phyloP scores from a whole-genome alignment of 1,140 invertebrate species.

The Pygmarrhopalites habei region DNA sequence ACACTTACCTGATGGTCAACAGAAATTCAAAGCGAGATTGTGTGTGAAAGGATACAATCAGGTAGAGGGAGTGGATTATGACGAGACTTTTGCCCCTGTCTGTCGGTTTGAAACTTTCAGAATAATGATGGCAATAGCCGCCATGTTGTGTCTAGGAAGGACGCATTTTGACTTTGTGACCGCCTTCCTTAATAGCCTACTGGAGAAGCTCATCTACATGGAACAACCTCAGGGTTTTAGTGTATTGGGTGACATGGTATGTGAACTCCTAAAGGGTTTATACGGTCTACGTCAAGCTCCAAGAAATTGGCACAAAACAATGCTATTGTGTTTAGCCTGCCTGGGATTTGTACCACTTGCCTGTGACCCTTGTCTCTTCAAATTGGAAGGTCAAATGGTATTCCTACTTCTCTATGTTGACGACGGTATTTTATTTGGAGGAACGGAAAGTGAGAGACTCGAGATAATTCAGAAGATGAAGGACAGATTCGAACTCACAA shows the following conservation, averaged over 20 bases:
- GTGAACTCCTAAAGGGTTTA: conserved; percentile 37
- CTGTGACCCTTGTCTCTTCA: conserved; percentile 39
- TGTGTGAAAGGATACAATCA: conserved; percentile 40
- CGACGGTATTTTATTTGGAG: conserved; percentile 43
- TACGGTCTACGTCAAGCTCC: conserved; percentile 43
- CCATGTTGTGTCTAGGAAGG: conserved; percentile 40
- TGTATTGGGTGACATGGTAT: conserved; percentile 25
- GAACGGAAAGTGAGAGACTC: conserved; percentile 29
- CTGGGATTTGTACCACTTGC: conserved; percentile 31
- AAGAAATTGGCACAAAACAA: conserved; percentile 42
- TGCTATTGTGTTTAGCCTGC: conserved; percentile 28
- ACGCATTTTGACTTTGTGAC: conserved; percentile 43
- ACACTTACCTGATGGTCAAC: not conserved
- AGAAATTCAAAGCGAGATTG: conserved; percentile 34
- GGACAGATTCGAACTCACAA: conserved; percentile 39
- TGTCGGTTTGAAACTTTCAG: conserved; percentile 42
- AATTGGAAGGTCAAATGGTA: conserved; percentile 8
- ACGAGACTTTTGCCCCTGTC: conserved; percentile 43
- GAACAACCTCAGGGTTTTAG: conserved; percentile 42
- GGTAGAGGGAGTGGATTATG: conserved; percentile 39
- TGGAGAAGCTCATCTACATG: conserved; percentile 46
- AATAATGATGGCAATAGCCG: conserved; percentile 43
- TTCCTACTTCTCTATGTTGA: conserved; percentile 48
- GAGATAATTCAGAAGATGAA: conserved; percentile 30
- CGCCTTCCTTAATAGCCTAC: conserved; percentile 44